Base-by-base conservation (phyloP, 1,140 invertebrate genomes). In the Atta cephalotes region DNA sequence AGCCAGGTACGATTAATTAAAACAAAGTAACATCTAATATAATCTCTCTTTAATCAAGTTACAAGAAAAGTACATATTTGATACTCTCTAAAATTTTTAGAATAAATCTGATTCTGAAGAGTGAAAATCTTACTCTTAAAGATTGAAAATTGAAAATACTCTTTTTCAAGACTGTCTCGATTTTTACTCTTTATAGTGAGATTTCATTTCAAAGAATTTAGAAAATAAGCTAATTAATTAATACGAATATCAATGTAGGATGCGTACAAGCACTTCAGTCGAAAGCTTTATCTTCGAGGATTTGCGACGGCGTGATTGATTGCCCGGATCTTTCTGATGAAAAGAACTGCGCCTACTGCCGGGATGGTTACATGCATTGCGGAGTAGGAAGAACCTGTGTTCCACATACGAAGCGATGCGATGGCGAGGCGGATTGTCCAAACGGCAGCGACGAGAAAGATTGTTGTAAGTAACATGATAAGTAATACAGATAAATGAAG, bases 271-370 rank as follows among this genome's bases (percentile, higher is more conserved):
- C 97, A 49, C 95, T 98, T 85, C 97, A 97, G 89, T 96, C 96
- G 10, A 96, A 96, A 89, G 97, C 97, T 0, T 93, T 97, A 80
- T 97, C 97, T 5, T 96, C 97, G 6, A 95, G 97, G 39, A 96
- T 98, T 28, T 99, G 98, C 90, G 98, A 99, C 92, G 98, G 98
- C 6, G 96, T 98, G 3, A 96, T 98, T 28, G 98, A 98, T 92
- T 99, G 98, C 93, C 96, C 97, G 10, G 98, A 98, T 95, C 96
- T 98, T 49, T 97, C 96, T 0, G 98, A 98, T 94, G 98, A 98
- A 93, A 96, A 96, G 39, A 96, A 96, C 53, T 98, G 97, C 92
- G 95, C 97, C 3, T 98, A 98, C 91, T 98, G 98, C 94, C 95
- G 96, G 1, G 94, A 96, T 63, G 96, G 96, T 58, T 96, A 96